A percentile compares a stretch with the other conserved stretches of the same genome.
These are phyloP conservation scores for Chloroclystis v-ata DNA, from an alignment of 2,888 invertebrate species.

Conservation along the genomic window DNA sequence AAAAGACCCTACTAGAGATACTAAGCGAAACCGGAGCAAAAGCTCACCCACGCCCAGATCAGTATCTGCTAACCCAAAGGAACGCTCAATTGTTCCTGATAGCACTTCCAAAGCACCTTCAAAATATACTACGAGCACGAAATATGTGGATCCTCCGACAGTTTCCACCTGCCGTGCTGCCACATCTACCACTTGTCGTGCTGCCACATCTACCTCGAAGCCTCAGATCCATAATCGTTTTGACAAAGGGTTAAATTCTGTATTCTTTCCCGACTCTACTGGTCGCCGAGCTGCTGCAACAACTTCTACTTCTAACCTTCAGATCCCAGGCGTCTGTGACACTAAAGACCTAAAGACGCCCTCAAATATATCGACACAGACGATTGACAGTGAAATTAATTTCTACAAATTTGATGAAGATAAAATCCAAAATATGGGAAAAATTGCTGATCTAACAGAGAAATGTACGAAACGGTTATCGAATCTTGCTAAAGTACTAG, in stretches of 20 bases:
- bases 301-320: constrained; percentile 42
- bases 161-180: too few species aligned
- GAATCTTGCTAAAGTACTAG: constrained; percentile 66
- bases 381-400: constrained; percentile 52
- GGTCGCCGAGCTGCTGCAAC: constrained; percentile 26
- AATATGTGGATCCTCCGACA: not conserved
- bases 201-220: not conserved
- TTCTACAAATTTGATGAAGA: constrained; percentile 62
- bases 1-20: constrained; percentile 21
- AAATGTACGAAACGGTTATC: constrained; percentile 70
- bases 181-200: too few species aligned
- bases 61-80: constrained; percentile 7
- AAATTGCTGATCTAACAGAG: constrained; percentile 69
- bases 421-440: constrained; percentile 71
- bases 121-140: constrained; percentile 1
- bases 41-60: constrained; percentile 45
- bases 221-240: not conserved
- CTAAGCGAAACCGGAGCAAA: constrained; percentile 36
- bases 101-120: not conserved
- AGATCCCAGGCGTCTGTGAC: constrained; percentile 28
- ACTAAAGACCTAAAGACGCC: constrained; percentile 26
- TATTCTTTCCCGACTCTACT: too few species aligned
- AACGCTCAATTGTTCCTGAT: constrained; percentile 4
- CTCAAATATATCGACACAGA: constrained; percentile 56
- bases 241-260: too few species aligned